Evolutionary conservation across 2,113 vertebrate genomes (phyloP).

Genomic region (Aphelocoma coerulescens): DNA sequence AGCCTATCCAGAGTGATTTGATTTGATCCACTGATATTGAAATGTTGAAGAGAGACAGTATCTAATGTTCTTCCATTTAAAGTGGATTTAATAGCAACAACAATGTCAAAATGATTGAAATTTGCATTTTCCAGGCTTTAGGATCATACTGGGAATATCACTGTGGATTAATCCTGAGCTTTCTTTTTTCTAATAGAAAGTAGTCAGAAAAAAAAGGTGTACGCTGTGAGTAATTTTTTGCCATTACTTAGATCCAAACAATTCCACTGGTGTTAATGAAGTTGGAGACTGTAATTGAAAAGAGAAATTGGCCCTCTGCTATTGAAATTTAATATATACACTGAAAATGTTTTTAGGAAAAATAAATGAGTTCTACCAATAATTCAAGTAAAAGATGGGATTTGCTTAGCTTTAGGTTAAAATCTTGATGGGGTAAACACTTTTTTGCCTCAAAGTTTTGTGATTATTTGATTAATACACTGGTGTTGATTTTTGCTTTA

Average conservation of each 20-base stretch:
- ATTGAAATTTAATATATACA: not conserved
- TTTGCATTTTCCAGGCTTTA: conserved; percentile 37
- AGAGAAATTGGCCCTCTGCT: not conserved
- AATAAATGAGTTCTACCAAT: not conserved
- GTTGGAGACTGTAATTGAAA: conserved; percentile 29
- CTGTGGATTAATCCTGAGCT: not conserved
- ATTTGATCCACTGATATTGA: conserved; percentile 52
- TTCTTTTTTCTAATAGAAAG: not conserved
- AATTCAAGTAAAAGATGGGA: not conserved
- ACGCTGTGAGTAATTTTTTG: not conserved
- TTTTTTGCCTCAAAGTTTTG: not conserved
- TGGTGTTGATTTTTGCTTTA: conserved; percentile 24
- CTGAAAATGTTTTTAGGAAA: conserved; percentile 22
- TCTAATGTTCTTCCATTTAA: conserved; percentile 12
- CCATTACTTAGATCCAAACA: not conserved
- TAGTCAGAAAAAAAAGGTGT: not conserved
- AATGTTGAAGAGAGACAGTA: not conserved
- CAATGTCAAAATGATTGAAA: conserved; percentile 30
- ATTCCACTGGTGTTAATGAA: conserved; percentile 30
- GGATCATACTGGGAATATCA: conserved; percentile 19
- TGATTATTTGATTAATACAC: conserved; percentile 19
- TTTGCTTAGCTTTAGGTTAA: conserved; percentile 34
- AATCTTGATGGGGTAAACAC: not conserved
- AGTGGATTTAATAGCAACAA: conserved; percentile 20
- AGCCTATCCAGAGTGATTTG: conserved; percentile 23